Evolutionary conservation across 1,140 invertebrate species (phyloP).

Genomic region (Odontomachus brunneus): DNA sequence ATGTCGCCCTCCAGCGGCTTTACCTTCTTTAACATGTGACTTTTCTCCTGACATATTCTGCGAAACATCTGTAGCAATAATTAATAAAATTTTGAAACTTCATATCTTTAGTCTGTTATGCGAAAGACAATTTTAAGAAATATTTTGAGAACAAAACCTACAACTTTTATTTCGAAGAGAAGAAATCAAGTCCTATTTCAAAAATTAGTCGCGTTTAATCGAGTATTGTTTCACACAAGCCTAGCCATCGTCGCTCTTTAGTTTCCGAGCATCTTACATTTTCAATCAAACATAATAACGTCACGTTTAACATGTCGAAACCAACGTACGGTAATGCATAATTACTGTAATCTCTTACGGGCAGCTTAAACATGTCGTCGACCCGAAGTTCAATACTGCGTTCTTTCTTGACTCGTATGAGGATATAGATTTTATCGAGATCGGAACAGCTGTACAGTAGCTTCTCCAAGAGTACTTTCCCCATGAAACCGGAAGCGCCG

Average conservation of each 20-base stretch:
- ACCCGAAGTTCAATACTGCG: conserved; percentile 86
- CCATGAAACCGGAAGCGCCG: conserved; percentile 93
- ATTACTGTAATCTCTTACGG: conserved; percentile 81
- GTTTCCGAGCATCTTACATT: no score
- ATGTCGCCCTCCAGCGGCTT: conserved; percentile 91
- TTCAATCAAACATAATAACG: not conserved
- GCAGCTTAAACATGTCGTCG: conserved; percentile 87
- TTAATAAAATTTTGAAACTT: no score
- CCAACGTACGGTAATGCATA: not conserved
- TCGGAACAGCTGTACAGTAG: conserved; percentile 89
- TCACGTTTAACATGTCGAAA: not conserved
- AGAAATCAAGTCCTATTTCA: no score
- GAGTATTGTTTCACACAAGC: not conserved
- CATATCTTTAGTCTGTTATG: no score
- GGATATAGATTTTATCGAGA: conserved; percentile 88
- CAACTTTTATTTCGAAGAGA: no score
- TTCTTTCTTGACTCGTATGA: conserved; percentile 89
- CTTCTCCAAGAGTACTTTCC: conserved; percentile 95
- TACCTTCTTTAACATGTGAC: conserved; percentile 92
- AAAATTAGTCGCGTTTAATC: no score
- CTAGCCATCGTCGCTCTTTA: not conserved
- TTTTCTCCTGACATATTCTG: conserved; percentile 88
- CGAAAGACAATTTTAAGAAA: no score
- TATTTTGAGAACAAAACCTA: no score
- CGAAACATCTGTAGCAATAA: conserved; percentile 88